phyloP scores from a whole-genome alignment of 2,888 invertebrate genomes.

The Nephrocerus scutellatus region DNA sequence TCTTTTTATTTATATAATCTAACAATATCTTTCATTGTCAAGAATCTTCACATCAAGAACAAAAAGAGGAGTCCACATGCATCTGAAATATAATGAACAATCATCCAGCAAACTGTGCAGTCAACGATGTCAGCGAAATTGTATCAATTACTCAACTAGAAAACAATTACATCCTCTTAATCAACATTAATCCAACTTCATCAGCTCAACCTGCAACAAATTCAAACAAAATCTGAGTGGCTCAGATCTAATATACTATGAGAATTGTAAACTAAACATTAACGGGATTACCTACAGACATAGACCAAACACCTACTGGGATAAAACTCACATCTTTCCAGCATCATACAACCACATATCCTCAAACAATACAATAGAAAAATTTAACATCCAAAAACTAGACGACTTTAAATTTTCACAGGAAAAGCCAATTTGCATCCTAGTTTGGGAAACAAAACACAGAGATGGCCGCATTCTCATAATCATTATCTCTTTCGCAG shows the following conservation, averaged over 20 bases:
- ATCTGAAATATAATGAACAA: conserved; percentile 6
- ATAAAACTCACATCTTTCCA: no score
- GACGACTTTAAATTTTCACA: conserved; percentile 6
- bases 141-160: conserved; percentile 6
- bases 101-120: conserved; percentile 1
- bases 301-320: no score
- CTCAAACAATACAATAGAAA: neutral
- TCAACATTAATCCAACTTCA: no score
- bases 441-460: no score
- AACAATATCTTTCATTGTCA: no score
- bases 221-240: no score
- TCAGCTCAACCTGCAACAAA: no score
- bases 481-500: no score
- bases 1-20: no score
- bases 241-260: conserved; percentile 2
- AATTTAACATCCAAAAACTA: conserved; percentile 1
- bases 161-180: no score
- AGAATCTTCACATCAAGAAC: no score
- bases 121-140: conserved; percentile 2
- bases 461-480: no score
- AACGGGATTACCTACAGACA: conserved; percentile 5
- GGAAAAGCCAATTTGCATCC: neutral
- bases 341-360: neutral
- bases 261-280: conserved; percentile 6
- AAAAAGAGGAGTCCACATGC: conserved; percentile 7